Conservation (phyloP, 1,140 invertebrate genomes). For the Eufriesea mexicana region DNA sequence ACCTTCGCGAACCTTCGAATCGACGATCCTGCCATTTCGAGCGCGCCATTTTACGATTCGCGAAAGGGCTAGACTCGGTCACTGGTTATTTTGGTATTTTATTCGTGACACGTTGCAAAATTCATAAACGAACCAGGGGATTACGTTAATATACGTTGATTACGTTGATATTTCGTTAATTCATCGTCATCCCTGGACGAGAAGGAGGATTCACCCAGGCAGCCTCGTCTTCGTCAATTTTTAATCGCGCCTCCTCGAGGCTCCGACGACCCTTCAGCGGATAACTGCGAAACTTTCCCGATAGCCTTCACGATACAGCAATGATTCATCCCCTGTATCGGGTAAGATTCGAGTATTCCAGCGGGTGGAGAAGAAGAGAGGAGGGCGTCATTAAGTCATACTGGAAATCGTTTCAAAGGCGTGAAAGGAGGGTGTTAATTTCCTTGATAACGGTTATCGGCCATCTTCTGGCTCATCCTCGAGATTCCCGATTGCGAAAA, state of each 20-base stretch:
- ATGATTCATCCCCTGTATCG: neutral
- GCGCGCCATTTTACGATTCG: too few relatives aligned
- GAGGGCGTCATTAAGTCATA: neutral
- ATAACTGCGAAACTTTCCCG: constrained; percentile 24
- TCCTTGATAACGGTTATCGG: neutral
- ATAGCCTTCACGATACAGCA: neutral
- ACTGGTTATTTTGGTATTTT: too few relatives aligned
- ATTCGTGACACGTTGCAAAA: too few relatives aligned
- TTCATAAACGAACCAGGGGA: too few relatives aligned
- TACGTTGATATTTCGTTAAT: neutral
- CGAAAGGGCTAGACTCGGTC: too few relatives aligned
- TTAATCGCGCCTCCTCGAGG: constrained; percentile 5
- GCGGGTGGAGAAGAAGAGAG: neutral
- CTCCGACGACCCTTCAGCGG: neutral
- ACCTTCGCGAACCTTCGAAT: neutral
- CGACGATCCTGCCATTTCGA: too few relatives aligned
- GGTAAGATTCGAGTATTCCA: neutral
- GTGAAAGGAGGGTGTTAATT: neutral
- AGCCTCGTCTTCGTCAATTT: neutral
- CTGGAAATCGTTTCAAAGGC: neutral
- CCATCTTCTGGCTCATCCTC: neutral
- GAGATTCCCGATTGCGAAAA: neutral
- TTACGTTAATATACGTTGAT: too few relatives aligned
- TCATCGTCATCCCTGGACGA: neutral
- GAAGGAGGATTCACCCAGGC: neutral